Evolutionary conservation across 2,888 invertebrate species (phyloP), one percentile per base, ranked within the genome.

Genomic region (Platerodrilus igneus): DNA sequence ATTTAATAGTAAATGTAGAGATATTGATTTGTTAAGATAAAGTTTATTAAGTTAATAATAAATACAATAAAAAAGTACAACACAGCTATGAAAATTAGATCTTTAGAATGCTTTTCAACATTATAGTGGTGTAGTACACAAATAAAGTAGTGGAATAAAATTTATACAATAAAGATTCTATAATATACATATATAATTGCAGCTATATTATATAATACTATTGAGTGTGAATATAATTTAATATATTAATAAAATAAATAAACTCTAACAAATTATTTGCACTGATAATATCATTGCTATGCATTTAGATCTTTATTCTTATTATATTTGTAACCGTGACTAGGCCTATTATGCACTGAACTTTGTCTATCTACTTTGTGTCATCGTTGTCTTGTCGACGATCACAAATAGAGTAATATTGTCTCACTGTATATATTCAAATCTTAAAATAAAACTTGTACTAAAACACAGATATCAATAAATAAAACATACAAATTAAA

Each of bases 161-260:
- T n/a, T n/a, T n/a, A n/a, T n/a, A n/a, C n/a, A n/a, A n/a, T n/a
- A n/a, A n/a, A n/a, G n/a, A n/a, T n/a, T n/a, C n/a, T n/a, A n/a
- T n/a, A n/a, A n/a, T n/a, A n/a, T n/a, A 33, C 20, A 9, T 10
- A 32, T 11, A 30, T 22, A 43, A 34, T 34, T 37, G 36, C 36
- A 41, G 36, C 37, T 44, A 28, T 28, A 38, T 47, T 43, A 47
- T 47, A 44, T 41, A 44, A 47, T 40, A 37, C 30, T 38, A 47
- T 30, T 47, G n/a, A n/a, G n/a, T n/a, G 47, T 44, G 44, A 47
- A 47, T 47, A 47, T 40, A 44, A 44, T 44, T 47, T 37, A 43
- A 40, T 42, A 47, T 43, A 40, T 29, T 28, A 33, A 37, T 44
- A 47, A 42, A 47, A 47, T 44, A 44, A 47, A 43, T 44, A 34